A percentile compares a stretch with the other conserved stretches of the same genome.
Evolutionary conservation across 2,113 vertebrate species (phyloP).

Genomic region (Mormyrus iriodes): DNA sequence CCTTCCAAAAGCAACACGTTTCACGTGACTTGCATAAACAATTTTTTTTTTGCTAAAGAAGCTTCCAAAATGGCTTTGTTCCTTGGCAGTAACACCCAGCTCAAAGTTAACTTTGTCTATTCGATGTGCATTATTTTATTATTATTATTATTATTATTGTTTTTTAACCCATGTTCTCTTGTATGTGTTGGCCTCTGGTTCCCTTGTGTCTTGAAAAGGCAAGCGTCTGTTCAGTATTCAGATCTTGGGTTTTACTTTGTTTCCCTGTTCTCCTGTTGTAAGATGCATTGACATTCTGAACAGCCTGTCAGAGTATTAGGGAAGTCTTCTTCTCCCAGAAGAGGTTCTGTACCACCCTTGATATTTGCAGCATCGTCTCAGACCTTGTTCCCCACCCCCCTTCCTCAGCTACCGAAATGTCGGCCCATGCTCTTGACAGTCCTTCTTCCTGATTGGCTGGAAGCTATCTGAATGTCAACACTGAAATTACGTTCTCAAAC

Average conservation of each 20-base stretch:
- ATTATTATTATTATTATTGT: not conserved
- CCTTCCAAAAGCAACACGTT: not conserved
- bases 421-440: slow-evolving; percentile 10
- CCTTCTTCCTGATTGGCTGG: slow-evolving; percentile 22
- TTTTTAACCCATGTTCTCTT: not conserved
- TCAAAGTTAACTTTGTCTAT: not conserved
- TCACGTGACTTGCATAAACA: not conserved
- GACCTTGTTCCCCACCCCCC: not conserved
- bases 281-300: not conserved
- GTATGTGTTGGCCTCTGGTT: not conserved
- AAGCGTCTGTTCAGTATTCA: not conserved
- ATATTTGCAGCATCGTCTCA: slow-evolving; percentile 9
- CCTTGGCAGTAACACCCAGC: not conserved
- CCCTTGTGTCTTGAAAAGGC: not conserved
- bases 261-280: not conserved
- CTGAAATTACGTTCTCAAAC: slow-evolving; percentile 8
- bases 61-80: not conserved
- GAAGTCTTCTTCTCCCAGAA: slow-evolving; percentile 6
- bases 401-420: slow-evolving; percentile 35
- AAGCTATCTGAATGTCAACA: slow-evolving; percentile 26
- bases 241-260: not conserved
- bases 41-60: not conserved
- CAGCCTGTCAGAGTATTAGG: not conserved
- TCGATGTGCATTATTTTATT: not conserved
- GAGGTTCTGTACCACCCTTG: not conserved